Conservation (phyloP, 2,113 vertebrate genomes). For the Alaudala cheleensis region DNA sequence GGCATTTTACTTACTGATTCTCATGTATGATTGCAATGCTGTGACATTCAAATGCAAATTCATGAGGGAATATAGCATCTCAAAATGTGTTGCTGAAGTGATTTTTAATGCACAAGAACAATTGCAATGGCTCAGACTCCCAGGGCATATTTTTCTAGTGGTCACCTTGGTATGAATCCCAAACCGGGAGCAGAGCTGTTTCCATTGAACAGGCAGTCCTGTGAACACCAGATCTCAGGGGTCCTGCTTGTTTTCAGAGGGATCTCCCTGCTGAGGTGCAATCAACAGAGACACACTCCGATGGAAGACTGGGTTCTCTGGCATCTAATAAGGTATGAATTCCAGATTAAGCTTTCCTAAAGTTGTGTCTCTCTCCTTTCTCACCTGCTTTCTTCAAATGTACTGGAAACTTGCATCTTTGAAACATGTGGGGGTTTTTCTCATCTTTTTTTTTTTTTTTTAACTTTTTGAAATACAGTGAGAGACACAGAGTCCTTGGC, state of each 20-base stretch:
- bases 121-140: neutral
- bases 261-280: neutral
- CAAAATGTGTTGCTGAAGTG: neutral
- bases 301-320: neutral
- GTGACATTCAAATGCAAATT: neutral
- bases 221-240: neutral
- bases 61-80: neutral
- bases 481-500: neutral
- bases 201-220: neutral
- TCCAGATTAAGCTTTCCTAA: neutral
- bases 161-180: neutral
- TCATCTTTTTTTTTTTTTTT: neutral
- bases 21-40: neutral
- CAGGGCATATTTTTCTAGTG: neutral
- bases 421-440: neutral
- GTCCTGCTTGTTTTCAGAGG: neutral
- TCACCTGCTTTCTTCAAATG: neutral
- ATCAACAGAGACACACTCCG: neutral
- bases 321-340: neutral
- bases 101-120: neutral
- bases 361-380: neutral
- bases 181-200: neutral
- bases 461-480: neutral
- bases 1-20: neutral
- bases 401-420: neutral